Conservation (phyloP, 2,888 invertebrate species). For the Xylophagus ater region DNA sequence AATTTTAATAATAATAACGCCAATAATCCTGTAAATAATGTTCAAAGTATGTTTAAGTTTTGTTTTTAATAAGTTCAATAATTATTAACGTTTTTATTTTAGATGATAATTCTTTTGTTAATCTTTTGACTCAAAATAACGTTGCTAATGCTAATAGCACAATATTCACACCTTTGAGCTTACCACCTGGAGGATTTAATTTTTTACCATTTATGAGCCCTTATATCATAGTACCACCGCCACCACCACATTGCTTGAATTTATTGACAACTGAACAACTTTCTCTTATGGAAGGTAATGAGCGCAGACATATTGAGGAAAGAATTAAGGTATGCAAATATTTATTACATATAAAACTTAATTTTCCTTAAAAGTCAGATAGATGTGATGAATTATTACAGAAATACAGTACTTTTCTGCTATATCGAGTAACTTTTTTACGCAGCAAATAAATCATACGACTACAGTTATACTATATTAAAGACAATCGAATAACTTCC, state of each 20-base stretch:
- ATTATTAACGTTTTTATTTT: slow-evolving; percentile 20
- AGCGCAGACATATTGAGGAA: slow-evolving; percentile 80
- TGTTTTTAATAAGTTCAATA: too few relatives aligned
- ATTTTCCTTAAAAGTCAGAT: too few relatives aligned
- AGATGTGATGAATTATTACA: too few relatives aligned
- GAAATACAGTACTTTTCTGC: too few relatives aligned
- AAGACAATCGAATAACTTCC: too few relatives aligned
- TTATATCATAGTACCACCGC: slow-evolving; percentile 52
- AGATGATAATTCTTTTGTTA: slow-evolving; percentile 21
- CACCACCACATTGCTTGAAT: slow-evolving; percentile 63
- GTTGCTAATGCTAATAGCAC: slow-evolving; percentile 23
- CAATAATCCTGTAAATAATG: slow-evolving; percentile 27
- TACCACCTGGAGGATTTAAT: slow-evolving; percentile 40
- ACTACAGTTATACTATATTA: too few relatives aligned
- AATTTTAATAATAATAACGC: too few relatives aligned
- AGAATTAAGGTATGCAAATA: slow-evolving; percentile 54
- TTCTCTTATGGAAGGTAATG: slow-evolving; percentile 75
- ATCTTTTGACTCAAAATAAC: slow-evolving; percentile 19
- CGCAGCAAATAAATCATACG: too few relatives aligned
- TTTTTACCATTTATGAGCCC: slow-evolving; percentile 50
- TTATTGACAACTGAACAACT: slow-evolving; percentile 75
- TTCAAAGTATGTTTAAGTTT: slow-evolving; percentile 14
- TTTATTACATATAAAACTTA: slow-evolving; percentile 3
- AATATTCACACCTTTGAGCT: slow-evolving; percentile 22
- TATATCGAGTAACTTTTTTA: too few relatives aligned